These are phyloP conservation scores for Trichonephila clavipes DNA, from an alignment of 1,140 invertebrate genomes.

Conservation along the genomic window DNA sequence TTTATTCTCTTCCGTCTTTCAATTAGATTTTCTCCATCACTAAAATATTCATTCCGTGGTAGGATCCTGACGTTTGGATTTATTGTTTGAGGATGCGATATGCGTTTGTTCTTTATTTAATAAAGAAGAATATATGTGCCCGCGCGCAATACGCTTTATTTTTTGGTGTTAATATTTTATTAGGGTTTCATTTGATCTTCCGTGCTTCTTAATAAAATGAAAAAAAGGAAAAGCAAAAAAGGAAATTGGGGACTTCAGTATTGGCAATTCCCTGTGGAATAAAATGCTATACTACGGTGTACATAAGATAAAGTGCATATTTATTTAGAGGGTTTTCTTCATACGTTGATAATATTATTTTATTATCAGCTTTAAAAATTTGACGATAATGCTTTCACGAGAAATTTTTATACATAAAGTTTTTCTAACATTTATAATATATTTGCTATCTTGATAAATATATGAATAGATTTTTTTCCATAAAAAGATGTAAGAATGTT, in stretches of 20 bases:
- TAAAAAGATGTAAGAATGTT: no score
- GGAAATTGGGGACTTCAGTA: no score
- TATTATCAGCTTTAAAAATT: no score
- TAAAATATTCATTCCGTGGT: conserved; percentile 47
- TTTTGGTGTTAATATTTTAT: conserved; percentile 42
- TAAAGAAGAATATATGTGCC: conserved; percentile 6
- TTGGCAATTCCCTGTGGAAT: no score
- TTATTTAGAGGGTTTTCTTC: no score
- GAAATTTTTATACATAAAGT: no score
- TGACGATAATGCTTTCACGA: no score
- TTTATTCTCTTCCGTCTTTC: conserved; percentile 50
- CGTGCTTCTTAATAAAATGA: neutral
- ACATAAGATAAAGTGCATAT: neutral
- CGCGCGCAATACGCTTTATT: neutral
- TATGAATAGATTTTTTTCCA: no score
- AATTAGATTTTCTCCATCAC: conserved; percentile 39
- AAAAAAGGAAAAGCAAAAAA: no score
- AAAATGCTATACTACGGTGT: neutral
- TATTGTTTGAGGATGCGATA: conserved; percentile 53
- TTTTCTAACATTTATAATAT: no score
- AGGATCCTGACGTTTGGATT: conserved; percentile 45
- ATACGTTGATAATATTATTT: no score
- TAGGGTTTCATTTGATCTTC: neutral
- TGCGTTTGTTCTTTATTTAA: conserved; percentile 44
- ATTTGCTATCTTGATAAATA: no score